Percentiles rank a stretch among this genome's conserved stretches.
Conservation (phyloP, 2,113 vertebrate genomes). For the Cichladusa arquata region DNA sequence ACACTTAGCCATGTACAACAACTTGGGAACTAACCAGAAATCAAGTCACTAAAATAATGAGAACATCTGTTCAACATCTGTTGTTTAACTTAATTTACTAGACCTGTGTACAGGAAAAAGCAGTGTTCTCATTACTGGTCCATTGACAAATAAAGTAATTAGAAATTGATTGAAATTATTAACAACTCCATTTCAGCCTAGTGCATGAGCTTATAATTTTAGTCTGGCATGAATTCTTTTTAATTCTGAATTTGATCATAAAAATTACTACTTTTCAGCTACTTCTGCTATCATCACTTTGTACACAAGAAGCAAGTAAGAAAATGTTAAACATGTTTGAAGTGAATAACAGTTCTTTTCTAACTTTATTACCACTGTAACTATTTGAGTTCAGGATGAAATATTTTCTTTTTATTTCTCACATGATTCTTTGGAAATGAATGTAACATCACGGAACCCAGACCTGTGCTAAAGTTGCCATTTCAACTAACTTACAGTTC, state of each 20-base stretch:
- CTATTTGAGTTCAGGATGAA: not conserved
- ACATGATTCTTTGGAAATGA: not conserved
- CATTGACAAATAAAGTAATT: conserved; percentile 5
- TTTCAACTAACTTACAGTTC: not conserved
- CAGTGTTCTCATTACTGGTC: not conserved
- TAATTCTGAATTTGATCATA: not conserved
- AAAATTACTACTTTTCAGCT: not conserved
- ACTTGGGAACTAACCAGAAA: conserved; percentile 30
- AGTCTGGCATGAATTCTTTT: not conserved
- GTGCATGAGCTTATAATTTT: not conserved
- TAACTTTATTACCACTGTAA: not conserved
- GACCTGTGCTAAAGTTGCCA: not conserved
- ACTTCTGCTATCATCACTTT: not conserved
- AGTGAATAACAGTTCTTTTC: not conserved
- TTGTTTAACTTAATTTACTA: conserved; percentile 28
- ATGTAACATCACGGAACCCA: not conserved
- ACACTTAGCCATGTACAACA: conserved; percentile 21
- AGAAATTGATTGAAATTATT: conserved; percentile 21
- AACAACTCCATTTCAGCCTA: not conserved
- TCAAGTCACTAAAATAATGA: conserved; percentile 35
- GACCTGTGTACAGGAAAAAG: not conserved
- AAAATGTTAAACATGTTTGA: not conserved
- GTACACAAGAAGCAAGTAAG: not conserved
- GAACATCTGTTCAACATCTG: conserved; percentile 42
- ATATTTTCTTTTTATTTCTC: not conserved